These are phyloP conservation scores for Acridotheres tristis DNA, from an alignment of 2,797 vertebrate genomes.

Conservation along the genomic window DNA sequence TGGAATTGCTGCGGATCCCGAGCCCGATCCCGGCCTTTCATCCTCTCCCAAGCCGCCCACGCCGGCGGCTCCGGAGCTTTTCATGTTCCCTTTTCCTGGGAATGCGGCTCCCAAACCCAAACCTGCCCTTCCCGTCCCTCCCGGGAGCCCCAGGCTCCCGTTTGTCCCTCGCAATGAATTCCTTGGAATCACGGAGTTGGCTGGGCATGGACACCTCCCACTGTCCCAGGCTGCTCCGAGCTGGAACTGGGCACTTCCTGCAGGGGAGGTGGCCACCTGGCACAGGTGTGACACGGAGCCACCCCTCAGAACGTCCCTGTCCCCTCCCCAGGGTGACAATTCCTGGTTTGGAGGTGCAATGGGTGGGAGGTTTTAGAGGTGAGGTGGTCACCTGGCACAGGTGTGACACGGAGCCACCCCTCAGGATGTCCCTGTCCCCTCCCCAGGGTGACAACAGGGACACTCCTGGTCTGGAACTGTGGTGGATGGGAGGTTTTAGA, in stretches of 20 bases:
- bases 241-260: not conserved
- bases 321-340: constrained; percentile 85
- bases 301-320: accelerated
- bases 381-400: too few species aligned
- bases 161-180: not conserved
- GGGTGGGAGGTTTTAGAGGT: too few species aligned
- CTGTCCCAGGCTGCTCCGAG: too few species aligned
- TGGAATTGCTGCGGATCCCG: accelerated
- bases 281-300: not conserved
- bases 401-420: too few species aligned
- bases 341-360: too few species aligned
- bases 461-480: too few species aligned
- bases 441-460: too few species aligned
- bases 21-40: not conserved
- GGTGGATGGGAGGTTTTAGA: too few species aligned
- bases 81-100: not conserved
- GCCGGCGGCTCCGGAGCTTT: not conserved
- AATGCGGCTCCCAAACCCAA: accelerated
- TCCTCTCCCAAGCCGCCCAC: not conserved
- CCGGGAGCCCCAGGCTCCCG: accelerated
- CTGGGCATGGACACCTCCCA: not conserved
- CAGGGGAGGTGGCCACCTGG: too few species aligned
- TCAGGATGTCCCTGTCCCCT: too few species aligned
- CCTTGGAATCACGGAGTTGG: accelerated
- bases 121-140: not conserved